Evolutionary conservation across 2,113 vertebrate species (phyloP), one percentile per base, ranked within the genome.

Genomic region (Butastur rufipennis): DNA sequence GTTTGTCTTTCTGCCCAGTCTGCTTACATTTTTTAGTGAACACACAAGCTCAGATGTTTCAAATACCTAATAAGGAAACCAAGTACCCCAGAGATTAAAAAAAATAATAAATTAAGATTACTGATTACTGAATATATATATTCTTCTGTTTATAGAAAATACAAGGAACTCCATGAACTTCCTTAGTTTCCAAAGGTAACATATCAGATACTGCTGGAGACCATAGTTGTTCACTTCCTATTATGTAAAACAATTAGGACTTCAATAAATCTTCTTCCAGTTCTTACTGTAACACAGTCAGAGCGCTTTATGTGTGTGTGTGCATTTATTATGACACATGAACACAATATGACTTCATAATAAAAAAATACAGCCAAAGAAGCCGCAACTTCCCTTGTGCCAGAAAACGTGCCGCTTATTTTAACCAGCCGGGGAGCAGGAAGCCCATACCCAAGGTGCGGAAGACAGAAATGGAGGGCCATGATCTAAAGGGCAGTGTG

Each of bases 321-420:
- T 52, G 50, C 53, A 8, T 59, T 71, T 93, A 45, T 53, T 50
- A 79, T 7, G 21, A 48, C 45, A 62, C 4, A 2, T 34, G 48
- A 87, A 84, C 26, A 72, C 13, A 86, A 9, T n/a, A 56, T 71
- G n/a, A 31, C 26, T 53, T 74, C n/a, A 23, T 53, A 53, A 83
- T 22, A 34, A 66, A 96, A 90, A 90, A 77, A 26, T 18, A 15
- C 10, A 91, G n/a, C 20, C 6, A 1, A 91, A 50, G 32, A 79
- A 86, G n/a, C 36, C 7, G 3, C 19, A 67, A 4, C 2, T 83
- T 67, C 31, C 50, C 16, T 32, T 73, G 36, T 58, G 25, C 10
- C 65, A 67, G 52, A 79, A 90, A 86, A n/a, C 0, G 0, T 31
- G 38, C 4, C 6, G 0, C 26, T 67, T 12, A 3, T 21, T 74